Conservation (phyloP, 2,113 vertebrate species). For the Macheiramphus alcinus region DNA sequence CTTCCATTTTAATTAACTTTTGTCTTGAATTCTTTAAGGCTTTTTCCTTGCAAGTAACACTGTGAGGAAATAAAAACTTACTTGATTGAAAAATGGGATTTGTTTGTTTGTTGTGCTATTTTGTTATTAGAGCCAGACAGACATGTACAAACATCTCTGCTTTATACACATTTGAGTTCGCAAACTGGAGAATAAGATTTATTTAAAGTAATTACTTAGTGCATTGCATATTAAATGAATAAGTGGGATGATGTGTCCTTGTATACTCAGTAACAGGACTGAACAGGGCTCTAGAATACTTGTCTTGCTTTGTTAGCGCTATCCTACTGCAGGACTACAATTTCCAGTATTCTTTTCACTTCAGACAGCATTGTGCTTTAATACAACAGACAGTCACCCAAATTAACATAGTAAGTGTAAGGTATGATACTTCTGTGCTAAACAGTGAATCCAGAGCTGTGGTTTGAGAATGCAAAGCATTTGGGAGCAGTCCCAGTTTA, state of each 20-base stretch:
- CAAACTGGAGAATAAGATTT: not conserved
- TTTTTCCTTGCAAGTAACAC: not conserved
- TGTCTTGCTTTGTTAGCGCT: not conserved
- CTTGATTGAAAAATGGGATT: not conserved
- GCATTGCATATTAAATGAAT: not conserved
- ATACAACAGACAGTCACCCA: not conserved
- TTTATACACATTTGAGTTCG: not conserved
- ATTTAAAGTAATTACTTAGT: not conserved
- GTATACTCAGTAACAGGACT: not conserved
- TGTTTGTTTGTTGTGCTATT: not conserved
- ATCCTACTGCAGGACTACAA: not conserved
- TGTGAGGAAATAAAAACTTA: not conserved
- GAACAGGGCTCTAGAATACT: not conserved
- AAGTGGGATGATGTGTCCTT: not conserved
- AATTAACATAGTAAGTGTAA: fast-evolving
- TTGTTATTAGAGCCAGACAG: not conserved
- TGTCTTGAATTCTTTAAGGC: not conserved
- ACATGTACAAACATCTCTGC: not conserved
- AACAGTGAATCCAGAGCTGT: not conserved
- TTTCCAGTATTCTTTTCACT: not conserved
- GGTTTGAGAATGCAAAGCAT: not conserved
- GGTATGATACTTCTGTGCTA: not conserved
- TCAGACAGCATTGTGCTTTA: not conserved
- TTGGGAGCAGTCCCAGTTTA: not conserved
- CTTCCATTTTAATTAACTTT: not conserved